phyloP scores from a whole-genome alignment of 2,797 vertebrate species.

The Hapalemur alaotrensis region DNA sequence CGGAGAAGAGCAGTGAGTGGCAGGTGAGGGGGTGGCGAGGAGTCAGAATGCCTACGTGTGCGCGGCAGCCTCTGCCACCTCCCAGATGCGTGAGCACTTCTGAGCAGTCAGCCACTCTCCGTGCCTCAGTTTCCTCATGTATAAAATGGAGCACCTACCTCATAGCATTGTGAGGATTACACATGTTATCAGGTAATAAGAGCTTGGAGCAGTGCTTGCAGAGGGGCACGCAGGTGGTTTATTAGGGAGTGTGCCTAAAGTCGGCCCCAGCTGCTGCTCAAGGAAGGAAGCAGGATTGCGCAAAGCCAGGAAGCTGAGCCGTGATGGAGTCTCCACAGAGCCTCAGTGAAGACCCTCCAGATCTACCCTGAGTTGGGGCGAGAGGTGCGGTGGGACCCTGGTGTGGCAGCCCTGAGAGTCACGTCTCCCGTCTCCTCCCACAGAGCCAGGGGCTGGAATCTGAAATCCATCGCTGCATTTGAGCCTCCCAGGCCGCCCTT shows the following conservation, averaged over 20 bases:
- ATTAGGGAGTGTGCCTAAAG: not conserved
- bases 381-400: not conserved
- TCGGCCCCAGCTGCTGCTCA: not conserved
- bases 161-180: not conserved
- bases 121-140: not conserved
- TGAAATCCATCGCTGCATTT: not conserved
- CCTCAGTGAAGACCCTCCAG: not conserved
- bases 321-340: not conserved
- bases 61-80: not conserved
- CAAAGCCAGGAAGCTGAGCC: not conserved
- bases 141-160: not conserved
- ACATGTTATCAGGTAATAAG: not conserved
- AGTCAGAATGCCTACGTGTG: not conserved
- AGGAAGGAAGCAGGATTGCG: not conserved
- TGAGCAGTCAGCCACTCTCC: not conserved
- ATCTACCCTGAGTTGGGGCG: not conserved
- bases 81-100: not conserved
- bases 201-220: not conserved
- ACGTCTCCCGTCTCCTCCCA: not conserved
- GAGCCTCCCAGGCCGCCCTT: accelerated
- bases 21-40: no score
- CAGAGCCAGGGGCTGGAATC: not conserved
- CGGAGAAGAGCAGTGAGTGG: not conserved
- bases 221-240: accelerated
- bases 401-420: not conserved